Evolutionary conservation across 2,888 invertebrate genomes (phyloP).

Genomic region (Phragmatobia fuliginosa): DNA sequence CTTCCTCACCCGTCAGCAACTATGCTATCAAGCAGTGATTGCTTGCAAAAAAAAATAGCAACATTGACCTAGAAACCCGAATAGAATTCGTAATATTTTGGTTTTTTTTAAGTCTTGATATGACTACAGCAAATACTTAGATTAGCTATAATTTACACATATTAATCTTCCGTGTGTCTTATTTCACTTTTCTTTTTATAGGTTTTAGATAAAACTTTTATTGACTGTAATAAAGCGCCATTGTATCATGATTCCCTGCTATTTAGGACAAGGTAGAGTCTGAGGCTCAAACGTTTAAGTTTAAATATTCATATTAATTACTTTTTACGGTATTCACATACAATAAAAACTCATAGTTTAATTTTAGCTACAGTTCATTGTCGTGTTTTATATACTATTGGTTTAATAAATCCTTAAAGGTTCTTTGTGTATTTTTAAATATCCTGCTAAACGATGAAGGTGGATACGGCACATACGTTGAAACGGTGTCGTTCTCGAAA

Average conservation of each 20-base stretch:
- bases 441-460: too few relatives aligned
- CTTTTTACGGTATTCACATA: background rate
- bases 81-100: background rate
- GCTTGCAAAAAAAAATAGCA: too few relatives aligned
- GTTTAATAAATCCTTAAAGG: too few relatives aligned
- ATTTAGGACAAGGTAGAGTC: conserved; percentile 4
- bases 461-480: too few relatives aligned
- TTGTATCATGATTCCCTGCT: background rate
- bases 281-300: background rate
- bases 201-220: background rate
- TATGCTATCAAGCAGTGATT: too few relatives aligned
- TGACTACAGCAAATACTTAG: background rate
- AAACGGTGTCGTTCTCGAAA: too few relatives aligned
- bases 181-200: background rate
- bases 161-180: background rate
- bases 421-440: too few relatives aligned
- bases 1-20: too few relatives aligned
- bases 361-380: background rate
- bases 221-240: background rate
- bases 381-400: too few relatives aligned
- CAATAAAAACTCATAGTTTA: too few relatives aligned
- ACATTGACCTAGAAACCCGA: background rate
- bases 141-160: background rate
- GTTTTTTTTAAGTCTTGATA: background rate
- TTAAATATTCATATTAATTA: background rate